Evolutionary conservation across 2,113 vertebrate species (phyloP).

Genomic region (Halcyon malimbica): DNA sequence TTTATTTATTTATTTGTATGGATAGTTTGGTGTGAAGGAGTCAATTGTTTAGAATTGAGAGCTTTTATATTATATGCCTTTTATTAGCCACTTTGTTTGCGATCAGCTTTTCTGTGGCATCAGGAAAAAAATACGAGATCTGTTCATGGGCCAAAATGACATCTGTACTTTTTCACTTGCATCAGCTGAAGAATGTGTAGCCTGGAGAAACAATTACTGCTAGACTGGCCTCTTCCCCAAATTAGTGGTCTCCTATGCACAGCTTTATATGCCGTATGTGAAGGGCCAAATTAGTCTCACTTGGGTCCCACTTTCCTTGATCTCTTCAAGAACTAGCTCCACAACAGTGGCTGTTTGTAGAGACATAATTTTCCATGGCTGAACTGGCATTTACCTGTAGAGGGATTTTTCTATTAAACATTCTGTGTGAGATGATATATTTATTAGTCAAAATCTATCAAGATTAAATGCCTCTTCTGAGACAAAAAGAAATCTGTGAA

Average conservation of each 20-base stretch:
- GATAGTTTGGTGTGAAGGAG: background rate
- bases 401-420: conserved; percentile 15
- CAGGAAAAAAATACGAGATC: conserved; percentile 10
- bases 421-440: background rate
- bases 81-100: conserved; percentile 12
- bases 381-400: background rate
- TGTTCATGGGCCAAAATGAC: conserved; percentile 46
- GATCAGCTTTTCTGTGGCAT: conserved; percentile 29
- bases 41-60: conserved; percentile 39
- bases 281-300: conserved; percentile 23
- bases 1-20: background rate
- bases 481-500: background rate
- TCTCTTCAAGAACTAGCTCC: conserved; percentile 11
- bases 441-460: background rate
- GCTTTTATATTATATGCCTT: background rate
- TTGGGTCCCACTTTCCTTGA: conserved; percentile 15
- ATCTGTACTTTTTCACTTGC: conserved; percentile 57
- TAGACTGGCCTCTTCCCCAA: conserved; percentile 30
- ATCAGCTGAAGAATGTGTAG: conserved; percentile 57
- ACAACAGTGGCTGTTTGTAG: conserved; percentile 24
- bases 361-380: conserved; percentile 31
- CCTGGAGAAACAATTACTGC: conserved; percentile 63
- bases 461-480: background rate
- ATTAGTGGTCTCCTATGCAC: conserved; percentile 15
- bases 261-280: conserved; percentile 45